phyloP scores from a whole-genome alignment of 2,113 vertebrate species.

The Pampusana beccarii region DNA sequence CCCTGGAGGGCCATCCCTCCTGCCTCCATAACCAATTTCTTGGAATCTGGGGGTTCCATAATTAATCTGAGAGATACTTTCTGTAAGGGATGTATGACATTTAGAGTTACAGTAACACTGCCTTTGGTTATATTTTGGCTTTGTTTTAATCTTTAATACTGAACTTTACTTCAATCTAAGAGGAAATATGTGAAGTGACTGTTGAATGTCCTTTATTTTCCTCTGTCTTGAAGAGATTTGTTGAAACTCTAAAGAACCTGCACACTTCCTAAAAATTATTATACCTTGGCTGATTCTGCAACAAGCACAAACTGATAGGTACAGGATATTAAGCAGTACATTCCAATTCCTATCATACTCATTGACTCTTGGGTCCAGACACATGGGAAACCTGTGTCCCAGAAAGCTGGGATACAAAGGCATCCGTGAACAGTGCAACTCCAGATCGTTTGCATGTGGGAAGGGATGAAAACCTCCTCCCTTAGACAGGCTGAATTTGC shows the following conservation, averaged over 20 bases:
- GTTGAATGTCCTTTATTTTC: not conserved
- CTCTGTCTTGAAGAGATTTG: not conserved
- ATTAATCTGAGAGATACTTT: slow-evolving; percentile 34
- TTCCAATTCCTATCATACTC: slow-evolving; percentile 34
- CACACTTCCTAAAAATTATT: not conserved
- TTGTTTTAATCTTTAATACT: slow-evolving; percentile 24
- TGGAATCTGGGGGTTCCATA: slow-evolving; percentile 23
- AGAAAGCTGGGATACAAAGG: not conserved
- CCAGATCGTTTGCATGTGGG: slow-evolving; percentile 14
- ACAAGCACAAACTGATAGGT: not conserved
- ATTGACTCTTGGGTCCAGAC: slow-evolving; percentile 29
- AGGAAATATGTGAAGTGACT: not conserved
- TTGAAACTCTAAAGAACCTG: not conserved
- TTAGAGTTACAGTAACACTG: slow-evolving; percentile 14
- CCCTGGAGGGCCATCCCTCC: not conserved
- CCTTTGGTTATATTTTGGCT: slow-evolving; percentile 18
- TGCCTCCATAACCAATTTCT: not conserved
- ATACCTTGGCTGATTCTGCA: not conserved
- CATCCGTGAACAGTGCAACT: not conserved
- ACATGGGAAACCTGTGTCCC: slow-evolving; percentile 22
- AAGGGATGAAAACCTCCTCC: not conserved
- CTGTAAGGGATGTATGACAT: slow-evolving; percentile 39
- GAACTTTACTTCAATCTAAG: slow-evolving; percentile 39
- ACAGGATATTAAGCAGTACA: not conserved
- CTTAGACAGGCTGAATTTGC: not conserved